Base-by-base conservation (phyloP, 2,888 invertebrate genomes). In the Phalangium opilio region DNA sequence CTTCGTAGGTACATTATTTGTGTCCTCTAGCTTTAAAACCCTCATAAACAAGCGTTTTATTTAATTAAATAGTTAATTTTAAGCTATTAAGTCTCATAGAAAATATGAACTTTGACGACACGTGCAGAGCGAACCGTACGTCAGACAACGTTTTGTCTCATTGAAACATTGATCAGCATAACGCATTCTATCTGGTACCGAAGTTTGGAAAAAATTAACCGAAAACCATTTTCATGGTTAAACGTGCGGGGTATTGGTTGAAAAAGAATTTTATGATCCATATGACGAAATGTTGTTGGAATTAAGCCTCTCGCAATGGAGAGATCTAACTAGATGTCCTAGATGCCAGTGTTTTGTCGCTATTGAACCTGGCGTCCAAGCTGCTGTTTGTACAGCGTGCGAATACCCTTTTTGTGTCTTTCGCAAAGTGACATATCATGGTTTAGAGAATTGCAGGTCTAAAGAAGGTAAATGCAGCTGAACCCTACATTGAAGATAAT, bases 361-460 rank as follows among this genome's bases (percentile, higher is more conserved):
- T 45, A 58, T 69, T 20, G 75, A 76, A 51, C 62, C 64, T 1
- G 65, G 69, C 36, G 45, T 45, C n/a, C 68, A 68, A 33, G 63
- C 73, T 62, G 74, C 70, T 8, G 65, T 62, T 32, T 78, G 77
- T 60, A 70, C 74, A 1, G 63, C 63, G 3, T 78, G 78, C 59
- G 59, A 64, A 17, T 74, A 72, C 59, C 71, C 71, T 5, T 78
- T 78, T 63, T 78, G 78, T 60, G 63, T 71, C 15, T 65, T 67
- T 47, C 78, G 78, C 60, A 71, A 71, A 60, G 69, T 69, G 62
- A 70, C 70, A 7, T 77, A 74, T 59, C 77, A 77, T 60, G 77
- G 76, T 11, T 63, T 76, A 43, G 73, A 72, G 41, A 72, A 73
- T 1, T 78, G 77, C 58, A 66, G 66, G 54, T 62, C 73, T 39